phyloP scores from a whole-genome alignment of 1,140 invertebrate genomes.

The Platyscapa corneri region DNA sequence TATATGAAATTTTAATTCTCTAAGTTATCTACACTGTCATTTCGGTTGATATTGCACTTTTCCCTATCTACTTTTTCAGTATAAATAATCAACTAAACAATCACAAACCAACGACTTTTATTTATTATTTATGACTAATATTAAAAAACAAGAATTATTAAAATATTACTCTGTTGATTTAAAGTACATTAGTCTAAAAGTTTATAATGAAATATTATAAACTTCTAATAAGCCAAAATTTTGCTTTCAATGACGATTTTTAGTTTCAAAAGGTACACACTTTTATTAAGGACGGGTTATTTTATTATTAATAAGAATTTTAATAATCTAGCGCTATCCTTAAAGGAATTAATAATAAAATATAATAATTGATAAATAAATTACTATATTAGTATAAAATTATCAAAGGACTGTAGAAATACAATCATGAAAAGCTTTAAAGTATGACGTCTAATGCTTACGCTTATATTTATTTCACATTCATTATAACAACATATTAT shows the following conservation, averaged over 20 bases:
- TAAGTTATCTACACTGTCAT: constrained; percentile 29
- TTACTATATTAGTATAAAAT: constrained; percentile 13
- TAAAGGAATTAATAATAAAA: not conserved
- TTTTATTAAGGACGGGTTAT: constrained; percentile 24
- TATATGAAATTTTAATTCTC: not conserved
- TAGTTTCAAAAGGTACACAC: not conserved
- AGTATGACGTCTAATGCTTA: constrained; percentile 7
- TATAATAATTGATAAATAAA: constrained; percentile 31
- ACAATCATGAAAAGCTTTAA: constrained; percentile 4
- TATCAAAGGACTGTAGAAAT: constrained; percentile 8
- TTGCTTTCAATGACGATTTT: not conserved
- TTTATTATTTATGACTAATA: not conserved
- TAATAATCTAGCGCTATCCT: constrained; percentile 44
- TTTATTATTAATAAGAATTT: not conserved
- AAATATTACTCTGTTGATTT: not conserved
- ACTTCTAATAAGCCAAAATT: not conserved
- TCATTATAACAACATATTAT: constrained; percentile 37
- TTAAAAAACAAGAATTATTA: not conserved
- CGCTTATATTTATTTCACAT: constrained; percentile 45
- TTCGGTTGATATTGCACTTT: constrained; percentile 47
- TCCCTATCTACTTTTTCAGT: constrained; percentile 40
- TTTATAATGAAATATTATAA: not conserved
- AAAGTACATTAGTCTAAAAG: not conserved
- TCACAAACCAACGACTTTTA: not conserved
- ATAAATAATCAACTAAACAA: constrained; percentile 29